These are phyloP conservation scores for Verasper variegatus DNA, from an alignment of 2,113 vertebrate species.

Conservation along the genomic window DNA sequence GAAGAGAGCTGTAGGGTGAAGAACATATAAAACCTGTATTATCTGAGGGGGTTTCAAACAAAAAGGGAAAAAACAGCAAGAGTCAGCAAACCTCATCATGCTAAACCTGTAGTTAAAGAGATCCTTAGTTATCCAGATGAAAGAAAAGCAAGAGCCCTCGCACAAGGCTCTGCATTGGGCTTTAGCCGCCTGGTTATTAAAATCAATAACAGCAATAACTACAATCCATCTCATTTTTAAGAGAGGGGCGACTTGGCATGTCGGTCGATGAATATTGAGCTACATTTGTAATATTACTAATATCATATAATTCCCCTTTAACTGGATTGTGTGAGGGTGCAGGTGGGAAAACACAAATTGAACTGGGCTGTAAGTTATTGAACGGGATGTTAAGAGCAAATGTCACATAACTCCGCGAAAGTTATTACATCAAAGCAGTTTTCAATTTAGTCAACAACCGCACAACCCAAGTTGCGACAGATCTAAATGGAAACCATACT, in stretches of 20 bases:
- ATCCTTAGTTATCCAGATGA: slow-evolving; percentile 52
- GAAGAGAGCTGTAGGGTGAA: background rate
- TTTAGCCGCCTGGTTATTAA: slow-evolving; percentile 78
- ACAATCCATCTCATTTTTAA: slow-evolving; percentile 77
- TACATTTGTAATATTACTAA: slow-evolving; percentile 80
- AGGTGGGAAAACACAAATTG: slow-evolving; percentile 58
- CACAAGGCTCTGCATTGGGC: slow-evolving; percentile 38
- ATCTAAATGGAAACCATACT: background rate
- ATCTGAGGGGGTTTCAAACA: background rate
- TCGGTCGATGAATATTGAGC: slow-evolving; percentile 78
- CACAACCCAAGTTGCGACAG: background rate
- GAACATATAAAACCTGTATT: background rate
- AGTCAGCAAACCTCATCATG: slow-evolving; percentile 59
- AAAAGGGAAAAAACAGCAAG: slow-evolving; percentile 11
- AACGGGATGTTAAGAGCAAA: slow-evolving; percentile 39
- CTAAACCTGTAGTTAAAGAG: slow-evolving; percentile 60
- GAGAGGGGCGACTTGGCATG: slow-evolving; percentile 54
- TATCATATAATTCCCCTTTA: slow-evolving; percentile 71
- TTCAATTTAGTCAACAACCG: slow-evolving; percentile 7
- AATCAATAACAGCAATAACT: slow-evolving; percentile 84
- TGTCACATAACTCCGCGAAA: slow-evolving; percentile 30
- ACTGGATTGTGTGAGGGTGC: slow-evolving; percentile 41
- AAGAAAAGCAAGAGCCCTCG: slow-evolving; percentile 19
- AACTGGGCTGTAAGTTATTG: slow-evolving; percentile 36
- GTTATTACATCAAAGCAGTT: slow-evolving; percentile 23